Conservation (phyloP, 2,888 invertebrate genomes). For the Apodemia hepburni region DNA sequence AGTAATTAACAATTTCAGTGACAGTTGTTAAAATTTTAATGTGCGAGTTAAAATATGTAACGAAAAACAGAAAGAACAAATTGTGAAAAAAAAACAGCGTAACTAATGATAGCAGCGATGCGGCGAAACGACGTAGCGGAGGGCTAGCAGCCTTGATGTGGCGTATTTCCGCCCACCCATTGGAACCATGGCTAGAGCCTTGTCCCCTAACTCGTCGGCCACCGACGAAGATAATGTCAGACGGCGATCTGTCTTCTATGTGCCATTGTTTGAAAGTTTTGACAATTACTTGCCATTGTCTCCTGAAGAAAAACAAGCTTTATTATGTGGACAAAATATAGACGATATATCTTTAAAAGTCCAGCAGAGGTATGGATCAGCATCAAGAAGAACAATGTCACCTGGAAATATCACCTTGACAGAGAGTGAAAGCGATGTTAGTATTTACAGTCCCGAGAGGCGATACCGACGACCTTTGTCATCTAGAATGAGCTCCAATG, state of each 20-base stretch:
- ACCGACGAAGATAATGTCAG: conserved; percentile 75
- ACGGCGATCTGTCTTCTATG: conserved; percentile 88
- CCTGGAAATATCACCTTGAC: conserved; percentile 64
- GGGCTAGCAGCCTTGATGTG: conserved; percentile 54
- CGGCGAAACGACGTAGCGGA: conserved; percentile 48
- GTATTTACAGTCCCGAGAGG: conserved; percentile 60
- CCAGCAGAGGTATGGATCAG: conserved; percentile 55
- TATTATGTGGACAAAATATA: conserved; percentile 57
- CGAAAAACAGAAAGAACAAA: conserved; percentile 44
- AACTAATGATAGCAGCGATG: conserved; percentile 60
- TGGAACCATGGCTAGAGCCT: conserved; percentile 61
- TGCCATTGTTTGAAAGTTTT: conserved; percentile 83
- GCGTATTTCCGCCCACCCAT: conserved; percentile 56
- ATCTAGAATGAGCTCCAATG: conserved; percentile 66
- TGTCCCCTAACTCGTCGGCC: conserved; percentile 53
- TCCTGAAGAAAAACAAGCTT: conserved; percentile 66
- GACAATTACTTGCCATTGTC: conserved; percentile 79
- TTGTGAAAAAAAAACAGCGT: conserved; percentile 40
- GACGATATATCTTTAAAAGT: conserved; percentile 45
- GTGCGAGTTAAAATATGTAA: conserved; percentile 53
- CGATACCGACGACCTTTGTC: conserved; percentile 64
- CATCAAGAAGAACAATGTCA: conserved; percentile 49
- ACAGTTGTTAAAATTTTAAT: conserved; percentile 25
- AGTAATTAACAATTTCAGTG: no score
- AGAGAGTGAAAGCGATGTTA: conserved; percentile 71